Base-by-base conservation (phyloP, 2,113 vertebrate species). In the Zosterops lateralis region DNA sequence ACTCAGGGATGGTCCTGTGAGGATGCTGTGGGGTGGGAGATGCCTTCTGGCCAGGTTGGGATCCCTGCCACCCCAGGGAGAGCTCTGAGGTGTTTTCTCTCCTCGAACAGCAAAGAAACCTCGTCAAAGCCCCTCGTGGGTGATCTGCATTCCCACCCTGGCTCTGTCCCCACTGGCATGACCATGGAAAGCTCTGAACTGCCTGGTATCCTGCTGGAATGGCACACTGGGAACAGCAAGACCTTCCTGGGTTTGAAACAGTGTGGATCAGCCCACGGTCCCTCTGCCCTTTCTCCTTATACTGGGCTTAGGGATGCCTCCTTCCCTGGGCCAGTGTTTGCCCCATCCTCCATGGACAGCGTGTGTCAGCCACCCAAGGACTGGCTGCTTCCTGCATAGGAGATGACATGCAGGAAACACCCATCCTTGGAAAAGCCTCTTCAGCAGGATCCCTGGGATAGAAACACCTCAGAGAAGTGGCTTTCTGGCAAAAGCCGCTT, bases 41-140 rank as follows among this genome's bases (percentile, higher is more conserved):
- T 4, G 6, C 71, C 44, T 61, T 58, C 32, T 8, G 0, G 2
- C 14, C 2, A 0, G 16, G 28, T 29, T 50, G 61, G 34, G 50
- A 76, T 70, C 51, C 18, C 24, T 5, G 1, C 9, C 11, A 21
- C 7, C 8, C 34, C 0, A 2, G 20, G 29, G 19, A 71, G 29
- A 18, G 44, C 61, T 84, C 45, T 1, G 10, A 26, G 82, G 40
- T 19, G 36, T 85, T 60, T 67, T 28, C 5, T 48, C 47, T 70
- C 8, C 70, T 72, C 45, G 9, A 51, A 51, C 12, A 61, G 28
- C 45, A 42, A 57, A 64, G 20, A 17, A 62, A 44, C 3, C 2
- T 44, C 20, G 8, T 51, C 6, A 0, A 51, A 78, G 26, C 40
- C 16, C 51, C 57, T 34, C 2, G 0, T 0, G 9, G 34, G 32